These are phyloP conservation scores for Clavelina lepadiformis DNA, from an alignment of 23 tunicate species.

Conservation along the genomic window DNA sequence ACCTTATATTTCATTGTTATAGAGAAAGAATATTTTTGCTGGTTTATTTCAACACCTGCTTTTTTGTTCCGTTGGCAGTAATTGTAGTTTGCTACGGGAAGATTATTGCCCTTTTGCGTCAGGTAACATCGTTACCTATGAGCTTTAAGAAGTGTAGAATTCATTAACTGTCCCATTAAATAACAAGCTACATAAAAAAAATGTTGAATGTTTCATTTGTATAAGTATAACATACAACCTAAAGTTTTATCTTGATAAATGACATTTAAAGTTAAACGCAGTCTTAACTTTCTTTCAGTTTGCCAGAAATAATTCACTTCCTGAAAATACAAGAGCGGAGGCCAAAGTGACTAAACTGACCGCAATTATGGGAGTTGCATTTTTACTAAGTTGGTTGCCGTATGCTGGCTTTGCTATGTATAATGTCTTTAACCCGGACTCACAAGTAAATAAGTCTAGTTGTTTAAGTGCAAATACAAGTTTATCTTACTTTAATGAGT, in stretches of 20 bases:
- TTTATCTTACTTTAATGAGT: too few relatives aligned
- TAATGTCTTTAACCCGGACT: slow-evolving; percentile 29
- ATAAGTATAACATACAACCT: background rate
- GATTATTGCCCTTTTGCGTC: slow-evolving; percentile 43
- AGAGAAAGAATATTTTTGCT: slow-evolving; percentile 52
- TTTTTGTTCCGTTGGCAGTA: slow-evolving; percentile 36
- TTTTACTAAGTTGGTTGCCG: slow-evolving; percentile 37
- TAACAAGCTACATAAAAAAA: too few relatives aligned
- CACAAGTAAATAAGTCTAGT: slow-evolving; percentile 26
- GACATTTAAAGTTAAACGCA: too few relatives aligned
- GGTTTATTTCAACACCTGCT: slow-evolving; percentile 53
- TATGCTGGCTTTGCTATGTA: slow-evolving; percentile 48
- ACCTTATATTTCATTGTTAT: background rate
- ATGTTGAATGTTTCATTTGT: too few relatives aligned
- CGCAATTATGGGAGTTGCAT: slow-evolving; percentile 44
- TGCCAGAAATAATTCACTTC: too few relatives aligned
- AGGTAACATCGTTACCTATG: too few relatives aligned
- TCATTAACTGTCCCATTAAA: too few relatives aligned
- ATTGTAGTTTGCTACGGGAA: slow-evolving; percentile 65
- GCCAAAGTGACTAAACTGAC: slow-evolving; percentile 57
- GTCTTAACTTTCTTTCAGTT: too few relatives aligned
- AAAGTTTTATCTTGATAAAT: background rate
- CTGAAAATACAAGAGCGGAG: slow-evolving; percentile 36
- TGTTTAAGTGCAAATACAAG: too few relatives aligned
- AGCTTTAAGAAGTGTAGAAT: too few relatives aligned